Evolutionary conservation across 2,113 vertebrate species (phyloP).

Genomic region (Aramus guarauna): DNA sequence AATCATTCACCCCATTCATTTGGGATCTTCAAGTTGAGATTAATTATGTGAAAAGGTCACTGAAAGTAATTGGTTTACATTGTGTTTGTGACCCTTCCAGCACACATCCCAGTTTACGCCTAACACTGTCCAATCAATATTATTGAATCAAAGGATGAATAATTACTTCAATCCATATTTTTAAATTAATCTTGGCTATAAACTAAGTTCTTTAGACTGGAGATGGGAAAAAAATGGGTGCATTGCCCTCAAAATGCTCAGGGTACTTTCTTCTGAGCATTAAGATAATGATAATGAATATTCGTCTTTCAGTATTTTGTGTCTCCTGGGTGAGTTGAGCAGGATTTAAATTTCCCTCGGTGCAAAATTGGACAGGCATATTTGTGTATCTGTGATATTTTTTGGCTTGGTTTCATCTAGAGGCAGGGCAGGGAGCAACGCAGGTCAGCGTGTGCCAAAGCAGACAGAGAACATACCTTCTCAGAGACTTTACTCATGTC

Average conservation of each 20-base stretch:
- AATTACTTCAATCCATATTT: not conserved
- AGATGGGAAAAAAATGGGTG: not conserved
- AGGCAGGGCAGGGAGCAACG: not conserved
- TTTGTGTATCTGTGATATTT: not conserved
- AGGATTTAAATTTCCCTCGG: not conserved
- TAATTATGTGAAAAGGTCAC: not conserved
- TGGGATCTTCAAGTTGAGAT: not conserved
- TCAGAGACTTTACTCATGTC: rapidly evolving
- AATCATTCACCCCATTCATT: not conserved
- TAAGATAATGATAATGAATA: not conserved
- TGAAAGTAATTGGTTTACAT: not conserved
- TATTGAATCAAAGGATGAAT: not conserved
- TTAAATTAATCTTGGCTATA: not conserved
- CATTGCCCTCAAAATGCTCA: not conserved
- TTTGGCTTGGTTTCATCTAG: not conserved
- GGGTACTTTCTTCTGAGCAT: not conserved
- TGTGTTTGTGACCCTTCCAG: not conserved
- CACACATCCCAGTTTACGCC: not conserved
- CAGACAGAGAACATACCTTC: not conserved
- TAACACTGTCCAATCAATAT: not conserved
- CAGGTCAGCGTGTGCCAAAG: rapidly evolving
- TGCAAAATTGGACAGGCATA: not conserved
- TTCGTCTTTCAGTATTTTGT: not conserved
- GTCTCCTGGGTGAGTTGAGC: not conserved
- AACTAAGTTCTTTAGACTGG: not conserved